Evolutionary conservation across 2,888 invertebrate genomes (phyloP).

Genomic region (Pegoplata infirma): DNA sequence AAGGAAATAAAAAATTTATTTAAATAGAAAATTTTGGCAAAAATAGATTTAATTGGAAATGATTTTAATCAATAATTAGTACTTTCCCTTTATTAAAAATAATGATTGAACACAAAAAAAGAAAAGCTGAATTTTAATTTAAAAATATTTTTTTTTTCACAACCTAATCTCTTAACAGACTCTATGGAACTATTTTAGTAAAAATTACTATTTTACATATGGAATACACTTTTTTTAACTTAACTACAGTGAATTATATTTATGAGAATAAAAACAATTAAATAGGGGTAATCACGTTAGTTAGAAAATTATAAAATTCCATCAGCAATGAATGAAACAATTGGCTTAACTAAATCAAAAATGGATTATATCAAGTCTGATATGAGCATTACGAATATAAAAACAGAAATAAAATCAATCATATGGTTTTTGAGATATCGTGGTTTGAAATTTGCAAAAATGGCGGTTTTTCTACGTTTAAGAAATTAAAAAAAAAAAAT

Average conservation of each 20-base stretch:
- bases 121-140: not conserved
- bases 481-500: too few relatives aligned
- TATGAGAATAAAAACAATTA: not conserved
- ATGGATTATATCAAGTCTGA: too few relatives aligned
- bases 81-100: slow-evolving; percentile 28
- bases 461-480: too few relatives aligned
- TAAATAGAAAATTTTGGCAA: not conserved
- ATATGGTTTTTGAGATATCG: too few relatives aligned
- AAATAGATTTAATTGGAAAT: not conserved
- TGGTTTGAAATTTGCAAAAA: too few relatives aligned
- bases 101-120: too few relatives aligned
- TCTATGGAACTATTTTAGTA: slow-evolving; percentile 48
- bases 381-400: too few relatives aligned
- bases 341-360: too few relatives aligned
- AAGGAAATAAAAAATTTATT: not conserved
- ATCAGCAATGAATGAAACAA: too few relatives aligned
- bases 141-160: slow-evolving; percentile 17
- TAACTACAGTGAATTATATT: not conserved
- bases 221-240: not conserved
- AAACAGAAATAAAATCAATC: too few relatives aligned
- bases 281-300: too few relatives aligned
- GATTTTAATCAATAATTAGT: not conserved
- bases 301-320: too few relatives aligned
- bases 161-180: slow-evolving; percentile 51
- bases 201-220: slow-evolving; percentile 13